Evolutionary conservation across 2,888 invertebrate genomes (phyloP), one percentile per base, ranked within the genome.

Genomic region (Hymenopus coronatus): DNA sequence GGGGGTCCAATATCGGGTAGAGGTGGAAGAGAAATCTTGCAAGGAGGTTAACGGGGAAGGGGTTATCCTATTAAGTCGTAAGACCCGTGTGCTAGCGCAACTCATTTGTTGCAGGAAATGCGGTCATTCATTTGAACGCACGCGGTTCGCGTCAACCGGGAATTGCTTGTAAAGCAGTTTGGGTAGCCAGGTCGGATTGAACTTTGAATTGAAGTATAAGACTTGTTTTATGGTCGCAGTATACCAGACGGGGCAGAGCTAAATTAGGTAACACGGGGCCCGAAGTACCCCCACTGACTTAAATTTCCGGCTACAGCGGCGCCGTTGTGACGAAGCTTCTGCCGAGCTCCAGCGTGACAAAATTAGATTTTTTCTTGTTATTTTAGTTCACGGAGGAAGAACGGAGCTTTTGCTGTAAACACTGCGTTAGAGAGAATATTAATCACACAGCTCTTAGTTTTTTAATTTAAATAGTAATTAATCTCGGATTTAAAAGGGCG

Each of bases 21-120:
- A 70, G 54, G 54, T 70, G 54, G 6, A 4, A 70, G 54, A 70
- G 54, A 70, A 70, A 70, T 70, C 54, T 70, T 70, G 84, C 25
- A 33, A 84, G 84, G n/a, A 33, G 84, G 84, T 33, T 33, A 33
- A 84, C 33, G 84, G 9, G 25, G 33, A 46, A 46, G 30, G 84
- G 9, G 54, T 70, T 15, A 70, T 70, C 54, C 54, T 70, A 70
- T 70, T 30, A 25, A 84, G 84, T 70, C 30, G 84, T 33, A 84
- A 46, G 33, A 46, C 40, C 84, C 84, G 40, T 84, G 88, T 83
- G 28, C 33, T 54, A 15, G 83, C 40, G 28, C 83, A 84, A 84
- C 54, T 88, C 88, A 82, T 88, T 88, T 88, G 84, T 30, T 82
- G 46, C 85, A 70, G 88, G 88, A 88, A 88, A 88, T 88, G 85